Conservation (phyloP, 1,140 invertebrate species). For the Eupristina koningsbergeri region DNA sequence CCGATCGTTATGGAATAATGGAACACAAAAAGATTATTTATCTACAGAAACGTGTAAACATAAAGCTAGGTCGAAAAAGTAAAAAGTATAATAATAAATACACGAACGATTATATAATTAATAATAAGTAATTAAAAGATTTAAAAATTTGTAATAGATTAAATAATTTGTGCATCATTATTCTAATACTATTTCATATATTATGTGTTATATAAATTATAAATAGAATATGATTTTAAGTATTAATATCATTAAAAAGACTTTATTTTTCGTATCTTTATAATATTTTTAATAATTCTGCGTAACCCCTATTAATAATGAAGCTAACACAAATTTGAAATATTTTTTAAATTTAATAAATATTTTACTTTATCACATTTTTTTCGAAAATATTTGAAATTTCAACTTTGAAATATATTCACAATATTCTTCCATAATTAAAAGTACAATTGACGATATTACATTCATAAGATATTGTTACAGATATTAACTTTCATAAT, state of each 20-base stretch:
- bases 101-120: neutral
- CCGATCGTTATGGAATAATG: neutral
- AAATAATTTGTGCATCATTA: neutral
- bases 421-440: no score
- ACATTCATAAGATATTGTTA: no score
- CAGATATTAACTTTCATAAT: no score
- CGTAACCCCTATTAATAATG: neutral
- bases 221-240: no score
- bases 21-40: neutral
- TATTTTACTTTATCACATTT: neutral
- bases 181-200: no score
- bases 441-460: no score
- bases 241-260: no score
- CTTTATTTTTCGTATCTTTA: neutral
- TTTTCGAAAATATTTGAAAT: neutral
- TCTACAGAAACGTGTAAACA: neutral
- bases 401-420: no score
- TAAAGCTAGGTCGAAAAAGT: neutral
- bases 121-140: neutral
- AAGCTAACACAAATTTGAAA: neutral
- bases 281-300: neutral
- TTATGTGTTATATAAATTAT: neutral
- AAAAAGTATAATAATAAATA: neutral
- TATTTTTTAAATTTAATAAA: neutral
- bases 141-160: neutral